A percentile compares a stretch with the other conserved stretches of the same genome.
Evolutionary conservation across 2,113 vertebrate species (phyloP).

Genomic region (Eclectus roratus): DNA sequence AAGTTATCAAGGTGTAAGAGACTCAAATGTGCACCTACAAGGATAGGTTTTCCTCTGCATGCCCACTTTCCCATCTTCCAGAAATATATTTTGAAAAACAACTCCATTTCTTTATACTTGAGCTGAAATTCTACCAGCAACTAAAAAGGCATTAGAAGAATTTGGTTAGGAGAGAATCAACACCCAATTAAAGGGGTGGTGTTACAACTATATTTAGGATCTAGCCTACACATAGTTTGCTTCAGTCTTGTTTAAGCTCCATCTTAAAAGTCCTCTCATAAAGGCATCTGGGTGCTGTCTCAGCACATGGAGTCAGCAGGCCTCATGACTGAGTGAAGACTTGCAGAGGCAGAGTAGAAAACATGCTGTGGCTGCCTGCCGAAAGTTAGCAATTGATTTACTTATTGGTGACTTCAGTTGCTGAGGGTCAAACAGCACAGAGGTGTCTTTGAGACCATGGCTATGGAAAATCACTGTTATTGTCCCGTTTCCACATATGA

Average conservation of each 20-base stretch:
- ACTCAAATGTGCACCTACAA: neutral
- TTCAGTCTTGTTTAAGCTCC: neutral
- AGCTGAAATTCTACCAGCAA: neutral
- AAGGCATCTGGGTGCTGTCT: neutral
- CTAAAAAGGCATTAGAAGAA: neutral
- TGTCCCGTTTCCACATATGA: neutral
- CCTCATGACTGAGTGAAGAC: neutral
- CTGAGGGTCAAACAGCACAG: neutral
- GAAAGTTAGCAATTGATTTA: neutral
- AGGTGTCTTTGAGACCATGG: neutral
- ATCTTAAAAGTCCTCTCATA: neutral
- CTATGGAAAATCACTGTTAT: neutral
- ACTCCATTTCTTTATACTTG: neutral
- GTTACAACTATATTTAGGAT: neutral
- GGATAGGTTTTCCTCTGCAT: neutral
- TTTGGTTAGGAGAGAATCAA: neutral
- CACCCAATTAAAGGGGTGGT: neutral
- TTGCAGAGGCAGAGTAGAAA: neutral
- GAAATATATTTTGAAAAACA: neutral
- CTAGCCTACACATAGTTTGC: neutral
- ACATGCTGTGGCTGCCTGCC: neutral
- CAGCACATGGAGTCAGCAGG: fast-evolving
- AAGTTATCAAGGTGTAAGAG: neutral
- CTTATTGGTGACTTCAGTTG: neutral
- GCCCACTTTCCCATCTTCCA: neutral